Evolutionary conservation across 35 echinoderm and acorn worm species (phyloP).

Genomic region (Diadema setosum): DNA sequence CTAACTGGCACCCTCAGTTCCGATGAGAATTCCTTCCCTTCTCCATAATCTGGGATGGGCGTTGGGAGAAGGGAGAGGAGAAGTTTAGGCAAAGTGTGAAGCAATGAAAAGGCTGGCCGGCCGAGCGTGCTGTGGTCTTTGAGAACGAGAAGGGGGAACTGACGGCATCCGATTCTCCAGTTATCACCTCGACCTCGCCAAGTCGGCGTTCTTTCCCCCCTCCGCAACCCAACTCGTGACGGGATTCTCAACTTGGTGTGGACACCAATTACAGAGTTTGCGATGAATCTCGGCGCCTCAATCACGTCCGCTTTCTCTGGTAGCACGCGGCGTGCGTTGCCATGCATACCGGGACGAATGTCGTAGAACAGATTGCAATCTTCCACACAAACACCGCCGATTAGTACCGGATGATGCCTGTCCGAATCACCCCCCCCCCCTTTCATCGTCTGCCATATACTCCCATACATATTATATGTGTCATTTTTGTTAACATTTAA

Average conservation of each 20-base stretch:
- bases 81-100: background rate
- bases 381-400: constrained; percentile 25
- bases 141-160: too few species aligned
- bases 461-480: too few species aligned
- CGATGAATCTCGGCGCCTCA: background rate
- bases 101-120: background rate
- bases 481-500: too few species aligned
- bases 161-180: too few species aligned
- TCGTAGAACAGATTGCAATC: background rate
- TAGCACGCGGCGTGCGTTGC: background rate
- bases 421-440: too few species aligned
- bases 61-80: too few species aligned
- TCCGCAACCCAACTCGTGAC: background rate
- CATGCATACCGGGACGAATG: background rate
- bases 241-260: background rate
- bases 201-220: too few species aligned
- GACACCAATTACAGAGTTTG: background rate
- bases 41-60: too few species aligned
- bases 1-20: background rate
- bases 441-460: too few species aligned
- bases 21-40: background rate
- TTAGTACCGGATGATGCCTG: background rate
- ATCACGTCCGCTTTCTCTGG: background rate
- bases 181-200: too few species aligned
- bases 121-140: background rate